These are phyloP conservation scores for Delichon dasypus DNA, from an alignment of 2,797 vertebrate species.

Conservation along the genomic window DNA sequence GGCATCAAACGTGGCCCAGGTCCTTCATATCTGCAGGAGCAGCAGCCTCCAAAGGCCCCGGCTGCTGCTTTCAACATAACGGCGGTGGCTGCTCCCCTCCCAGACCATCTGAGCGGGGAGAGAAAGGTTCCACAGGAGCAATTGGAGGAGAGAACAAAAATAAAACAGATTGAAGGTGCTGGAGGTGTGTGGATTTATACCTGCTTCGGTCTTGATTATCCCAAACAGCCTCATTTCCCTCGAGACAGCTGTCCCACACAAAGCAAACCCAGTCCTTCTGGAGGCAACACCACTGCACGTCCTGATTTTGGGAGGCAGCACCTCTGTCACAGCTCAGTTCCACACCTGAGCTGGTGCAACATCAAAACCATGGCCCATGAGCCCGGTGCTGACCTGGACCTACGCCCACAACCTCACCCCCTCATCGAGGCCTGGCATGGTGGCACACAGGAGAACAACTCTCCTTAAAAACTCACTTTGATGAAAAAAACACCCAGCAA, in stretches of 20 bases:
- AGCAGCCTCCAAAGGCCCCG: conserved; percentile 51
- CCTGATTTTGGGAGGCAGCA: background rate
- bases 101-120: conserved; percentile 53
- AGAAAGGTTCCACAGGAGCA: background rate
- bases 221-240: conserved; percentile 11
- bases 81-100: conserved; percentile 14
- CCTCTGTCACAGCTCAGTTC: background rate
- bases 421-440: fast-evolving
- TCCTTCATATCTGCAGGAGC: conserved; percentile 55
- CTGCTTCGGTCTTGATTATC: background rate
- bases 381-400: background rate
- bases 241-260: background rate
- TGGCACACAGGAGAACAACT: background rate
- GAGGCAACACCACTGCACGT: background rate
- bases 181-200: background rate
- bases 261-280: background rate
- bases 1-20: conserved; percentile 57
- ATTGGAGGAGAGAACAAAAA: background rate
- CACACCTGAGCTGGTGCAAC: background rate
- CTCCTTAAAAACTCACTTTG: background rate
- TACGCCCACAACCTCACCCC: fast-evolving
- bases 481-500: background rate
- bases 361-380: fast-evolving
- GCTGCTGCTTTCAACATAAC: conserved; percentile 53
- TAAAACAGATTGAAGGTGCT: background rate